Evolutionary conservation across 2,888 invertebrate genomes (phyloP), one percentile per base, ranked within the genome.

Genomic region (Uropetala carovei): DNA sequence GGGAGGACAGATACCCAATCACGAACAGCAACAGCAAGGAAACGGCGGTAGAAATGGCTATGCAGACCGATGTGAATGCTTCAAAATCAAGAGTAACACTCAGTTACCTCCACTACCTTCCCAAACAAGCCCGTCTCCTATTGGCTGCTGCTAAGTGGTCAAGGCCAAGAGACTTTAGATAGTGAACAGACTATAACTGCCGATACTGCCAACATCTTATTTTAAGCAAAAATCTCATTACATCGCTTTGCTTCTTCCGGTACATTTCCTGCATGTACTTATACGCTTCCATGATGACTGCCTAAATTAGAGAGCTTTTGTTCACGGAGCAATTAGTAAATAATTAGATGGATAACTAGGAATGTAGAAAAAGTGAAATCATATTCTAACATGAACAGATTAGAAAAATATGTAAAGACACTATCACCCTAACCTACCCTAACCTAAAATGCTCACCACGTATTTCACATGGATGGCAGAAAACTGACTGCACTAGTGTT

Each of bases 191-290:
- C n/a, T n/a, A n/a, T n/a, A 99, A 96, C 95, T 99, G 99, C 94
- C 99, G 98, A 94, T 98, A 99, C 95, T 99, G 99, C 99, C 99
- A 99, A 94, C 99, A 99, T 94, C 99, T 97, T 93, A 99, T 97
- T 95, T 99, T 98, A 94, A 99, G 97, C 95, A 99, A 96, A 95
- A 99, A 99, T 94, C 99, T 97, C 96, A 99, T 97, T 94, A 99
- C 99, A 97, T 99, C 99, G 95, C 99, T 98, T 96, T 99, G 99
- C 96, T 99, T 99, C 96, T 99, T 99, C 94, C 99, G 97, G 96
- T 99, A 99, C 94, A 99, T 96, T 96, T 99, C 99, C 96, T 99
- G 99, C 96, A 99, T 99, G 96, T 99, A 99, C 96, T 99, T 99
- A 96, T 99, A 99, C 94, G 99, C 99, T 95, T 99, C 99, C 99